Evolutionary conservation across 2,113 vertebrate genomes (phyloP).

Genomic region (Zingel zingel): DNA sequence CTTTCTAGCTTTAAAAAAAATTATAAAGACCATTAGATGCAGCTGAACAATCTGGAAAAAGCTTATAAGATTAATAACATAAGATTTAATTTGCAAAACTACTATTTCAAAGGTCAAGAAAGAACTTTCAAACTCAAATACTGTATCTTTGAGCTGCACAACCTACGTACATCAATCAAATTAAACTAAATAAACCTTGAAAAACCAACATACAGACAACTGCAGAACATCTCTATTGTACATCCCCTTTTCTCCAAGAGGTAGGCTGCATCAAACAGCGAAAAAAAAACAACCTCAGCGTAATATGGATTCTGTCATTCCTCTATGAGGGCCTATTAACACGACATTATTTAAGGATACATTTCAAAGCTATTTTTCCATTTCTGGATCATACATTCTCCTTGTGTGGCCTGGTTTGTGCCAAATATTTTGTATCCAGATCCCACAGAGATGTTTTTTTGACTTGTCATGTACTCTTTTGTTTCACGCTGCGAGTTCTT

Average conservation of each 20-base stretch:
- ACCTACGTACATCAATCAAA: neutral
- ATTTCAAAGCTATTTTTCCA: constrained; percentile 35
- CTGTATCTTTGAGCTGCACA: neutral
- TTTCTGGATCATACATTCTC: constrained; percentile 41
- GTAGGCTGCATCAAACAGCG: neutral
- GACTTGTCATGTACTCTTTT: constrained; percentile 32
- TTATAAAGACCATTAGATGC: neutral
- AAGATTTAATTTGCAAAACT: neutral
- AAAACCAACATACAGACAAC: neutral
- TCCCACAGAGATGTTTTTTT: constrained; percentile 43
- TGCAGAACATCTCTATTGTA: neutral
- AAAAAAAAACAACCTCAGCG: constrained; percentile 20
- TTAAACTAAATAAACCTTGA: neutral
- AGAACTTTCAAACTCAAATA: neutral
- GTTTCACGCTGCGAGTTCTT: constrained; percentile 50
- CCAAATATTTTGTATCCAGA: constrained; percentile 6
- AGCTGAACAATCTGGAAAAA: neutral
- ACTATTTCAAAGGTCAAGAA: neutral
- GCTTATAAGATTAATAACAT: neutral
- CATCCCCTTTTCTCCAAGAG: neutral
- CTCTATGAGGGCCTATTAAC: constrained; percentile 37
- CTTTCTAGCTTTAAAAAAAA: neutral
- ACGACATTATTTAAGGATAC: constrained; percentile 32
- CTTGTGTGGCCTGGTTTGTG: constrained; percentile 2
- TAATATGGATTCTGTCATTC: neutral